Conservation (phyloP, 2,797 vertebrate genomes). For the Sebastiscus albofasciatus region DNA sequence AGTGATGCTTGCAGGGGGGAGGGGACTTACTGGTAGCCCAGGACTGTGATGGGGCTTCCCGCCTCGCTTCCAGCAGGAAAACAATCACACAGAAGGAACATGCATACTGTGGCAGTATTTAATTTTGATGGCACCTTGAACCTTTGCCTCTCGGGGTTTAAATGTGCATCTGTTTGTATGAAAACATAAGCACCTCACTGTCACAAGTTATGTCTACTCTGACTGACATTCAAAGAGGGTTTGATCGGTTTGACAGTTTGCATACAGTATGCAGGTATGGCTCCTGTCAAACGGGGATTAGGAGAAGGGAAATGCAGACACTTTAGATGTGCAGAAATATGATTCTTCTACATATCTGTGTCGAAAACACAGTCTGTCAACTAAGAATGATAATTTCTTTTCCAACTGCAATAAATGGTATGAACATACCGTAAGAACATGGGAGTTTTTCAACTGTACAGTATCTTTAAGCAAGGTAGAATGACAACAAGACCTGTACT, state of each 20-base stretch:
- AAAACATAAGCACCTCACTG: neutral
- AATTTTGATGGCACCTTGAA: neutral
- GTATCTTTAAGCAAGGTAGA: neutral
- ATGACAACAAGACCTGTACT: neutral
- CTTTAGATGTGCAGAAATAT: constrained; percentile 1
- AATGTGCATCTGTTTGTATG: neutral
- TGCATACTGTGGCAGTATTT: neutral
- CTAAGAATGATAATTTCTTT: neutral
- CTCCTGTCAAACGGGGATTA: constrained; percentile 12
- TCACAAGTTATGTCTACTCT: neutral
- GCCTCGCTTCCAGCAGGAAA: constrained; percentile 16
- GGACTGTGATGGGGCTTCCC: constrained; percentile 6
- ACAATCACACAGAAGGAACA: constrained; percentile 9
- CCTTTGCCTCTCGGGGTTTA: neutral
- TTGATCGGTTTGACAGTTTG: neutral
- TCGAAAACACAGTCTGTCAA: neutral
- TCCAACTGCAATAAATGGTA: neutral
- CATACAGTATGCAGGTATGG: neutral
- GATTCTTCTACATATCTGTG: constrained; percentile 2
- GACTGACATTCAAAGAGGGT: neutral
- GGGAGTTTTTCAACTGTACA: neutral
- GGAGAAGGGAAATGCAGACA: constrained; percentile 15
- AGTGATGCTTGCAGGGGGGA: constrained; percentile 23
- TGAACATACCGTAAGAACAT: neutral
- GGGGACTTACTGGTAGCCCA: constrained; percentile 35